Conservation (phyloP, 2,797 vertebrate species). For the Heliangelus exortis region DNA sequence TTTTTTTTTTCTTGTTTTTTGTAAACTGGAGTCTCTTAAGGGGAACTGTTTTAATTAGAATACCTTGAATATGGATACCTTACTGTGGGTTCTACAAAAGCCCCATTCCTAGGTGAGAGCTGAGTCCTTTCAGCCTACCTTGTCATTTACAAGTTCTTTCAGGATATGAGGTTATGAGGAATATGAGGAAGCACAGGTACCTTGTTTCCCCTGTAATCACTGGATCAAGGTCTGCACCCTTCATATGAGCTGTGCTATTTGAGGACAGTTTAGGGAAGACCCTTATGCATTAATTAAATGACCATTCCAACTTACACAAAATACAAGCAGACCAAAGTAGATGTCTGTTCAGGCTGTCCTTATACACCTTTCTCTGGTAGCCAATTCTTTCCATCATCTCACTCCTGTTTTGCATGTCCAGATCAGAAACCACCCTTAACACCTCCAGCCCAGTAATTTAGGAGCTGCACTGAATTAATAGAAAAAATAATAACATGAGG, state of each 20-base stretch:
- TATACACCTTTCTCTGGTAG: not conserved
- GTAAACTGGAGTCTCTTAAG: not conserved
- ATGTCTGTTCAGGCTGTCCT: not conserved
- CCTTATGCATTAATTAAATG: not conserved
- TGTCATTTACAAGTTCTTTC: not conserved
- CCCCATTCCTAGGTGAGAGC: not conserved
- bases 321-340: not conserved
- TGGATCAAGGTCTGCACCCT: not conserved
- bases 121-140: not conserved
- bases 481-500: not conserved
- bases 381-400: not conserved
- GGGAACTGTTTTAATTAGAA: not conserved
- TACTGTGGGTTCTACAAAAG: not conserved
- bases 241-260: not conserved
- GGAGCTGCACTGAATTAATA: not conserved
- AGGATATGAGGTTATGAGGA: rapidly evolving
- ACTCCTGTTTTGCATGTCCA: not conserved
- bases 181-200: not conserved
- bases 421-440: not conserved
- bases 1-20: not conserved
- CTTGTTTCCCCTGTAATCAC: not conserved
- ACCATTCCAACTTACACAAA: not conserved
- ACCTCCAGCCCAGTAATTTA: not conserved
- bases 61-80: not conserved
- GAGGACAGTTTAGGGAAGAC: not conserved